phyloP scores from a whole-genome alignment of 2,888 invertebrate species.

The Phalangium opilio region DNA sequence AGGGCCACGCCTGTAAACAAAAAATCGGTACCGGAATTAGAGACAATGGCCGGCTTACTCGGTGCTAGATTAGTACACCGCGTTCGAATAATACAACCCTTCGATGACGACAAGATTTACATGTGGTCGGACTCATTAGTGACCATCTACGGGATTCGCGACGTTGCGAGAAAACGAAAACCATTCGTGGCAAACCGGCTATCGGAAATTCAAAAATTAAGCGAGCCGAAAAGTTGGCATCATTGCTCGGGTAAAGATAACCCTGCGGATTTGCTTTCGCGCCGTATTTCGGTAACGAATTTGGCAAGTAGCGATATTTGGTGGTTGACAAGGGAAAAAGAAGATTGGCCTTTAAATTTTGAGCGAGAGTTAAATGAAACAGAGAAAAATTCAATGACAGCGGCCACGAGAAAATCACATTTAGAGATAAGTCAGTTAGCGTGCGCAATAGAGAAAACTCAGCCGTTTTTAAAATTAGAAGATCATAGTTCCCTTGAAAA shows the following conservation, averaged over 20 bases:
- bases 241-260: constrained; percentile 21
- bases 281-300: constrained; percentile 18
- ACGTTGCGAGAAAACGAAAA: constrained; percentile 15
- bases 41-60: constrained; percentile 16
- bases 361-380: too few species aligned
- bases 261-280: constrained; percentile 24
- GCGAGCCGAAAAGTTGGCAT: constrained; percentile 15
- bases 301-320: constrained; percentile 13
- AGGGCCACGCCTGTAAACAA: constrained; percentile 20
- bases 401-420: too few species aligned
- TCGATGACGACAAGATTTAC: neutral
- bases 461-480: too few species aligned
- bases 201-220: constrained; percentile 17
- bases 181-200: constrained; percentile 22
- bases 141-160: constrained; percentile 19
- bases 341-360: neutral
- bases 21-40: constrained; percentile 19
- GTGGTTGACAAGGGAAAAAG: constrained; percentile 14
- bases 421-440: too few species aligned
- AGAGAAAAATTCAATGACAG: too few species aligned
- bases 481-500: too few species aligned
- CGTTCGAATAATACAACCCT: constrained; percentile 1
- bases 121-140: constrained; percentile 20
- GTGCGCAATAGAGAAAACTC: too few species aligned
- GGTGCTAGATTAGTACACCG: constrained; percentile 1